These are phyloP conservation scores for Periophthalmodon schlosseri DNA, from an alignment of 2,113 vertebrate species.

Conservation along the genomic window DNA sequence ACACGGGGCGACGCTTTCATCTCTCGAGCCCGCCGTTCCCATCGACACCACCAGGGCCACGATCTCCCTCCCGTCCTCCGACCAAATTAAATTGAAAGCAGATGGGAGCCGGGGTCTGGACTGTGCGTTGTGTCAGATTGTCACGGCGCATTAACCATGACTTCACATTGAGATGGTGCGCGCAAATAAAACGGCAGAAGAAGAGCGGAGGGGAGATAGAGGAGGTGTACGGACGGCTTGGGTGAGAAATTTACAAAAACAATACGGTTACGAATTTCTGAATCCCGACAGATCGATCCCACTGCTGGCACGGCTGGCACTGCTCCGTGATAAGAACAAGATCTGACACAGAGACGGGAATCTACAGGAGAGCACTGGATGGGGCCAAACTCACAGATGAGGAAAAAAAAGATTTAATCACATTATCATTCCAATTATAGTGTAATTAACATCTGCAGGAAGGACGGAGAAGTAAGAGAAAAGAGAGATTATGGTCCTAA, in stretches of 20 bases:
- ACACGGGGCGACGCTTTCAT: conserved; percentile 77
- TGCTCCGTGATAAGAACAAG: conserved; percentile 58
- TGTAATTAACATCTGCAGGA: conserved; percentile 59
- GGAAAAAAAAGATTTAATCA: conserved; percentile 30
- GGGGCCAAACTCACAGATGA: conserved; percentile 65
- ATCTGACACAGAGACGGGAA: conserved; percentile 61
- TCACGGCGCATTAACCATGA: conserved; percentile 67
- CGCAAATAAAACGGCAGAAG: conserved; percentile 38
- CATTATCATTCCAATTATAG: conserved; percentile 64
- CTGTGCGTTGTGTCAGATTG: conserved; percentile 72
- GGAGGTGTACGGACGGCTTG: neutral
- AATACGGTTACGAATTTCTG: conserved; percentile 44
- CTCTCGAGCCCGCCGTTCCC: conserved; percentile 58
- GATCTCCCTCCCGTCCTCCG: conserved; percentile 44
- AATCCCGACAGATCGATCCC: conserved; percentile 70
- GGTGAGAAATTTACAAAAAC: conserved; percentile 16
- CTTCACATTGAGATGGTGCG: conserved; percentile 69
- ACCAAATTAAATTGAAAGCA: conserved; percentile 84
- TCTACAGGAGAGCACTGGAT: conserved; percentile 44
- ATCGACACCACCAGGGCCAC: conserved; percentile 39
- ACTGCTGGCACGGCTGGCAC: conserved; percentile 75
- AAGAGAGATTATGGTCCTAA: too few relatives aligned
- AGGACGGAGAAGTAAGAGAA: neutral
- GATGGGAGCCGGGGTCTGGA: conserved; percentile 70
- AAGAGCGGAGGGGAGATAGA: conserved; percentile 25